Evolutionary conservation across 2,797 vertebrate species (phyloP).

Genomic region (Enoplosus armatus): DNA sequence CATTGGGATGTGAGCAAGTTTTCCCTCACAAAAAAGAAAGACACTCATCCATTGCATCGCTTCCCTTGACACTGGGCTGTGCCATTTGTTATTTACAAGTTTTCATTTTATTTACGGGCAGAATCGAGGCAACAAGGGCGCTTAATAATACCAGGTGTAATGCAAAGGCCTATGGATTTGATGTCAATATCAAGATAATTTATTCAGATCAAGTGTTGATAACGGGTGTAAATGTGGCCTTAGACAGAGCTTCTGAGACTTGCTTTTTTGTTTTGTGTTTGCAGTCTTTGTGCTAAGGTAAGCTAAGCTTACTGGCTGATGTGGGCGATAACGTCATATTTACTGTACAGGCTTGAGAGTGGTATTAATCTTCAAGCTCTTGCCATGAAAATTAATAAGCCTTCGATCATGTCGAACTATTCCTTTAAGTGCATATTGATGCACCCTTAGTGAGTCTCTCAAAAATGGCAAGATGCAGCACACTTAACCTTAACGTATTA

Average conservation of each 20-base stretch:
- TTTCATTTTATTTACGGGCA: background rate
- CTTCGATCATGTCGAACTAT: slow-evolving; percentile 5
- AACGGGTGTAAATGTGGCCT: background rate
- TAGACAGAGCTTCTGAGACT: background rate
- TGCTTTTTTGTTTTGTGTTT: background rate
- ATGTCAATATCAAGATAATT: background rate
- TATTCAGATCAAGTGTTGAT: background rate
- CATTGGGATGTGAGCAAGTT: no score
- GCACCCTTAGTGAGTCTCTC: background rate
- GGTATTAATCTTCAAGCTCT: slow-evolving; percentile 3
- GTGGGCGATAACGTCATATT: background rate
- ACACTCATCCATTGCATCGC: background rate
- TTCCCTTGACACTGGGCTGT: background rate
- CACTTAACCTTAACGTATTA: slow-evolving; percentile 6
- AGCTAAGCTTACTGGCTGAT: slow-evolving; percentile 13
- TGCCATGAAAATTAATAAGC: background rate
- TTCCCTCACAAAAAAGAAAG: background rate
- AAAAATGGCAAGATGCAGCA: background rate
- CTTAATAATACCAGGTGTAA: background rate
- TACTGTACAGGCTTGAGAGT: background rate
- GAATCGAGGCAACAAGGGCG: no score
- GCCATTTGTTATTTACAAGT: background rate
- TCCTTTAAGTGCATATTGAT: background rate
- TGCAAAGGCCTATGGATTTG: background rate
- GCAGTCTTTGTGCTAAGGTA: background rate